Percentiles rank a stretch among this genome's conserved stretches.
Evolutionary conservation across 2,888 invertebrate genomes (phyloP).

Genomic region (Celastrina argiolus): DNA sequence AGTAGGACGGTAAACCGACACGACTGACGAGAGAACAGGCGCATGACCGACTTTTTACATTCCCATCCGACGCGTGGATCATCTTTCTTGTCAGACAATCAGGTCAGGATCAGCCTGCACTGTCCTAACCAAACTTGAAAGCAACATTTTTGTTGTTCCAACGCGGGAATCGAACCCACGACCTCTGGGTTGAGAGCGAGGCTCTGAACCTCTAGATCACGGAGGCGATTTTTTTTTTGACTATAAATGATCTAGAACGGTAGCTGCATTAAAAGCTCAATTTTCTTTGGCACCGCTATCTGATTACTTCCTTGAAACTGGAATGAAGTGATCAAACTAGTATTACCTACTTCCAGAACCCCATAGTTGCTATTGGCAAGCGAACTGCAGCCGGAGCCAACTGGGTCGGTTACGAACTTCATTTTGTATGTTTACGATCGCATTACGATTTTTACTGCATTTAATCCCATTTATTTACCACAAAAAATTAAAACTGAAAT

Average conservation of each 20-base stretch:
- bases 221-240: no score
- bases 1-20: no score
- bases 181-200: no score
- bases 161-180: no score
- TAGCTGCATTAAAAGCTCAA: not conserved
- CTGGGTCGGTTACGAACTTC: not conserved
- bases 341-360: not conserved
- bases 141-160: no score
- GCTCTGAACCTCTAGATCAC: no score
- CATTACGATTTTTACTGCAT: not conserved
- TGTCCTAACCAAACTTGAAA: no score
- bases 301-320: not conserved
- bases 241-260: not conserved
- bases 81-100: no score
- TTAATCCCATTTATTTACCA: not conserved
- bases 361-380: not conserved
- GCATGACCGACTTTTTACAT: no score
- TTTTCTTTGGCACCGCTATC: not conserved
- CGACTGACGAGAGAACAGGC: no score
- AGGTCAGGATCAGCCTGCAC: no score
- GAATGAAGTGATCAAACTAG: not conserved
- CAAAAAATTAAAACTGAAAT: not conserved
- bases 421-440: not conserved
- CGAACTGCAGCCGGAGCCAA: not conserved
- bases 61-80: no score